Evolutionary conservation across 2,797 vertebrate genomes (phyloP).

Genomic region (Hephaestus fuliginosus): DNA sequence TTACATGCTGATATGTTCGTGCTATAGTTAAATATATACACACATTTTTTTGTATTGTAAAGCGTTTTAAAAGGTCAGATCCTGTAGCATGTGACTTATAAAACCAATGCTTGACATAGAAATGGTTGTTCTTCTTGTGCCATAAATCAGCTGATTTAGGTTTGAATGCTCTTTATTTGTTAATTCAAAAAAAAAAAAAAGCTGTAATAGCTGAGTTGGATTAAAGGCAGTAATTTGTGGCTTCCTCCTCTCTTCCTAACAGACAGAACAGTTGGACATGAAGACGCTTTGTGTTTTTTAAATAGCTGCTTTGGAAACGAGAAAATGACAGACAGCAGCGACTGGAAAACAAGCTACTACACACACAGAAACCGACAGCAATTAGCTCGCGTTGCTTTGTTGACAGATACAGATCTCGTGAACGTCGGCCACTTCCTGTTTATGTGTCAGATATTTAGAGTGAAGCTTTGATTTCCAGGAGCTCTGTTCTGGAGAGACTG

Average conservation of each 20-base stretch:
- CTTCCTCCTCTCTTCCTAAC: neutral
- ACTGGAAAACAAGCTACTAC: neutral
- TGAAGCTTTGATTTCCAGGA: slow-evolving; percentile 2
- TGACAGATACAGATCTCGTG: slow-evolving; percentile 36
- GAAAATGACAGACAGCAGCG: neutral
- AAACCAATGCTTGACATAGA: too few relatives aligned
- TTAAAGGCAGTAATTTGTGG: slow-evolving; percentile 4
- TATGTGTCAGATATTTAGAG: slow-evolving; percentile 31
- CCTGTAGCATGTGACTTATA: too few relatives aligned
- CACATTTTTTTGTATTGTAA: too few relatives aligned
- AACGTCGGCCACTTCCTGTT: slow-evolving; percentile 41
- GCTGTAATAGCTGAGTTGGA: neutral
- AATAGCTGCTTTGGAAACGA: neutral
- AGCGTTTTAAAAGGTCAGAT: too few relatives aligned
- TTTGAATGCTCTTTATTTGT: neutral
- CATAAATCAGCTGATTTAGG: neutral
- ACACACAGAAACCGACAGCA: neutral
- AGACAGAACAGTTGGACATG: neutral
- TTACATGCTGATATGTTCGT: neutral
- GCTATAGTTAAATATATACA: neutral
- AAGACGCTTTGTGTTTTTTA: neutral
- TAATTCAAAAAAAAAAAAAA: neutral
- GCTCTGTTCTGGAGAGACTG: neutral
- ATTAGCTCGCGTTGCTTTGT: slow-evolving; percentile 37
- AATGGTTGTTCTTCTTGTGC: too few relatives aligned